A percentile compares a stretch with the other conserved stretches of the same genome.
These are phyloP conservation scores for Xestoiulus laeticollis DNA, from an alignment of 2,888 invertebrate genomes.

Conservation along the genomic window DNA sequence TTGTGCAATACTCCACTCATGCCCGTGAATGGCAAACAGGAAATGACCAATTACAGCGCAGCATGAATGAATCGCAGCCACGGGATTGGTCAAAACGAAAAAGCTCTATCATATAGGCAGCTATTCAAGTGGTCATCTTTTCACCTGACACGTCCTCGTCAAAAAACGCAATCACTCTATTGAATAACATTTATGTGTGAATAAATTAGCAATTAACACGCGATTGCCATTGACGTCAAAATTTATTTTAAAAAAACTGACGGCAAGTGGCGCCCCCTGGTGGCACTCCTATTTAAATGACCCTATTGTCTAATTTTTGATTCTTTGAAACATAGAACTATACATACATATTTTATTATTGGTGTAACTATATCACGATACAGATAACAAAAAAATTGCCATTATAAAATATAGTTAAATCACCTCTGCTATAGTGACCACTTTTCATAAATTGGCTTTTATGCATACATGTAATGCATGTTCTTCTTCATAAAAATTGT, in stretches of 20 bases:
- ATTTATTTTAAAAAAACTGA: too few relatives aligned
- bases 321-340: too few relatives aligned
- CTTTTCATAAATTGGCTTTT: too few relatives aligned
- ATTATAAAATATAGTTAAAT: too few relatives aligned
- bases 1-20: conserved; percentile 52
- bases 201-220: conserved; percentile 30
- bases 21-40: conserved; percentile 51
- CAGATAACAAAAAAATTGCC: too few relatives aligned
- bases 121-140: conserved; percentile 23
- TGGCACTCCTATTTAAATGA: not conserved
- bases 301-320: too few relatives aligned
- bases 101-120: not conserved
- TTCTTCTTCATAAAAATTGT: too few relatives aligned
- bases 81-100: not conserved
- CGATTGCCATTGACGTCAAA: not conserved
- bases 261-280: not conserved
- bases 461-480: too few relatives aligned
- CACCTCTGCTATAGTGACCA: too few relatives aligned
- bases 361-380: too few relatives aligned
- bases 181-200: conserved; percentile 14
- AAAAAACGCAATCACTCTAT: conserved; percentile 33
- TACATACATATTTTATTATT: too few relatives aligned
- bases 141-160: conserved; percentile 35
- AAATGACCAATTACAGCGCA: conserved; percentile 52
- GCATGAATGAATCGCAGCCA: conserved; percentile 9